These are phyloP conservation scores for Acanthornis magna DNA, from an alignment of 2,797 vertebrate genomes.

Conservation along the genomic window DNA sequence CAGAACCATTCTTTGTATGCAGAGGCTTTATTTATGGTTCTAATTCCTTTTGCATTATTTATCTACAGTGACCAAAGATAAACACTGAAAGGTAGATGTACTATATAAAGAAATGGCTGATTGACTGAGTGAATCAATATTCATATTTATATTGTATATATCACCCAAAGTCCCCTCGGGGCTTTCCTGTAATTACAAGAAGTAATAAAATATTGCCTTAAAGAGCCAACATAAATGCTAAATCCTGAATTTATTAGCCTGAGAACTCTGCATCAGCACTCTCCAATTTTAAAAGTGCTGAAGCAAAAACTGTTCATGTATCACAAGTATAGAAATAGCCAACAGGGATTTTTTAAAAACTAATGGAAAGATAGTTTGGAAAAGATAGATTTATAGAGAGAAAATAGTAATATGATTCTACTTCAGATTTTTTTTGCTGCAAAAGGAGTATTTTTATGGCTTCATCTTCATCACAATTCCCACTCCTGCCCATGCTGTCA, in stretches of 20 bases:
- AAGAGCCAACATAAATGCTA: conserved; percentile 11
- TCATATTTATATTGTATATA: not conserved
- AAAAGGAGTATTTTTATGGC: not conserved
- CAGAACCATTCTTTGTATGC: not conserved
- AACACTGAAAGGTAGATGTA: not conserved
- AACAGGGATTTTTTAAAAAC: not conserved
- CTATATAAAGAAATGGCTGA: not conserved
- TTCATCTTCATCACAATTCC: not conserved
- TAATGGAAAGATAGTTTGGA: not conserved
- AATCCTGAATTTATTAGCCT: conserved; percentile 21
- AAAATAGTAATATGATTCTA: not conserved
- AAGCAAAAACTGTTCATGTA: not conserved
- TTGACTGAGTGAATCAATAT: not conserved
- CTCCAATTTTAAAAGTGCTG: not conserved
- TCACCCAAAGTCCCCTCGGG: not conserved
- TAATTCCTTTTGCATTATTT: conserved; percentile 5
- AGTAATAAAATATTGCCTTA: conserved; percentile 23
- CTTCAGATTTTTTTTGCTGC: not conserved
- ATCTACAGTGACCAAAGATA: not conserved
- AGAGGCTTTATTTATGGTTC: conserved; percentile 15
- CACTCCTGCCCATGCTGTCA: not conserved
- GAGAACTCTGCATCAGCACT: not conserved
- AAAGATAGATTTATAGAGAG: not conserved
- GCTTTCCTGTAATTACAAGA: not conserved
- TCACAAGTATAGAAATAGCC: not conserved